Conservation (phyloP, 1,140 invertebrate genomes). For the Penaeus vannamei region DNA sequence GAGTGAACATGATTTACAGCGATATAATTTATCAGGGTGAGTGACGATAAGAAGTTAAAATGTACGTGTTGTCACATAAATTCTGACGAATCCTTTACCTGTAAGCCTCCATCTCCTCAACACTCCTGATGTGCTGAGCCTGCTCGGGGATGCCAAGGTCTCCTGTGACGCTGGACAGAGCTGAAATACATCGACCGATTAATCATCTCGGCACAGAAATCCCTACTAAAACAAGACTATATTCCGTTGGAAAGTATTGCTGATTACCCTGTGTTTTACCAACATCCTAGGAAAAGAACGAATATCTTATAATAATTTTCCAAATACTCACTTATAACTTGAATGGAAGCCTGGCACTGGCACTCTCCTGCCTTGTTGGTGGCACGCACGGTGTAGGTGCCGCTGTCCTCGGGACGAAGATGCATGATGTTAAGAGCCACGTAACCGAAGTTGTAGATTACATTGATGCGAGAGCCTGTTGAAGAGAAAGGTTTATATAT, state of each 20-base stretch:
- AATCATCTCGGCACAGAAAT: no score
- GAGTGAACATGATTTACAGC: no score
- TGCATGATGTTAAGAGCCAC: constrained; percentile 98
- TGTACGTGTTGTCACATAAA: neutral
- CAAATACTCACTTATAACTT: constrained; percentile 72
- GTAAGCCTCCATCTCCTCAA: constrained; percentile 93
- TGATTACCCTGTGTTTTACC: no score
- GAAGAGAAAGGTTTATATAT: neutral
- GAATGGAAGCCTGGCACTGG: constrained; percentile 83
- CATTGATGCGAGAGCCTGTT: constrained; percentile 73
- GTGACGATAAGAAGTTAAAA: neutral
- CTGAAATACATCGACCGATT: constrained; percentile 68
- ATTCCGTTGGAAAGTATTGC: no score
- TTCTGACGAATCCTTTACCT: constrained; percentile 58
- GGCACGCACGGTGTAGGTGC: constrained; percentile 91
- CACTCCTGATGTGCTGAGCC: constrained; percentile 92
- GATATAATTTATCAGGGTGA: no score
- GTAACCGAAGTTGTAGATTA: constrained; percentile 80
- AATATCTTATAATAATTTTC: constrained; percentile 5
- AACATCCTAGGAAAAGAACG: no score
- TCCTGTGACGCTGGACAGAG: constrained; percentile 84
- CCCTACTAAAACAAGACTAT: no score
- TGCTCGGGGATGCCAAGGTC: constrained; percentile 93
- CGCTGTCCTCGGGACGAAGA: constrained; percentile 93
- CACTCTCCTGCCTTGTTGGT: constrained; percentile 90